Conservation (phyloP, 2,113 vertebrate species). For the Oxygymnocypris stewartii region DNA sequence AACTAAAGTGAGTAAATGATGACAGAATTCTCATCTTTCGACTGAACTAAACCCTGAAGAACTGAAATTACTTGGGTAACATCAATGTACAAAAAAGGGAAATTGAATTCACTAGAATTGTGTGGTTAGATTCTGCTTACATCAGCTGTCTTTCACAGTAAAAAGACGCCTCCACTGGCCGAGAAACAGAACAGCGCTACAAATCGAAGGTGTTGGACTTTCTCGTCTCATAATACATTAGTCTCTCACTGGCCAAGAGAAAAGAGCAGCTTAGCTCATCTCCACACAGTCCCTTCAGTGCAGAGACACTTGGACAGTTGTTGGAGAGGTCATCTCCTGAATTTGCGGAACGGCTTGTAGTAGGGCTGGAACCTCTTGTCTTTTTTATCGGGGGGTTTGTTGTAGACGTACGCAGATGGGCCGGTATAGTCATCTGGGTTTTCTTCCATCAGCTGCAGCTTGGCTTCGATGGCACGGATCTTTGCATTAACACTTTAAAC, state of each 20-base stretch:
- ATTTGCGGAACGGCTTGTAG: slow-evolving; percentile 76
- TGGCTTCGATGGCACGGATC: slow-evolving; percentile 97
- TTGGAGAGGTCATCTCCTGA: slow-evolving; percentile 75
- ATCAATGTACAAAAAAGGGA: slow-evolving; percentile 11
- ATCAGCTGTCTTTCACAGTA: slow-evolving; percentile 14
- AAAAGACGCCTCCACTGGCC: background rate
- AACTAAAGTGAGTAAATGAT: background rate
- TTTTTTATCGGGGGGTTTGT: slow-evolving; percentile 91
- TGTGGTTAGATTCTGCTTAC: background rate
- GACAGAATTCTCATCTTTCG: background rate
- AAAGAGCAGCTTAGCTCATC: background rate
- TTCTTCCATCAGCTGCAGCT: slow-evolving; percentile 99
- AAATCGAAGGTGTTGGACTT: slow-evolving; percentile 1
- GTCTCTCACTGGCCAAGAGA: slow-evolving; percentile 38
- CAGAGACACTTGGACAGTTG: background rate
- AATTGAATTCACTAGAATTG: background rate
- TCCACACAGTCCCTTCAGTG: background rate
- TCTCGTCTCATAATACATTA: slow-evolving; percentile 19
- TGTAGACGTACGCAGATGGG: slow-evolving; percentile 89
- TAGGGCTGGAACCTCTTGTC: slow-evolving; percentile 89
- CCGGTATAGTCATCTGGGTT: slow-evolving; percentile 90
- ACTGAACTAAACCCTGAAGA: background rate
- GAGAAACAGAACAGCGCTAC: slow-evolving; percentile 10
- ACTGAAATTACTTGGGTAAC: background rate
- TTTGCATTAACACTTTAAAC: slow-evolving; percentile 88